Evolutionary conservation across 2,797 vertebrate species (phyloP), one percentile per base, ranked within the genome.

Genomic region (Lutjanus campechanus): DNA sequence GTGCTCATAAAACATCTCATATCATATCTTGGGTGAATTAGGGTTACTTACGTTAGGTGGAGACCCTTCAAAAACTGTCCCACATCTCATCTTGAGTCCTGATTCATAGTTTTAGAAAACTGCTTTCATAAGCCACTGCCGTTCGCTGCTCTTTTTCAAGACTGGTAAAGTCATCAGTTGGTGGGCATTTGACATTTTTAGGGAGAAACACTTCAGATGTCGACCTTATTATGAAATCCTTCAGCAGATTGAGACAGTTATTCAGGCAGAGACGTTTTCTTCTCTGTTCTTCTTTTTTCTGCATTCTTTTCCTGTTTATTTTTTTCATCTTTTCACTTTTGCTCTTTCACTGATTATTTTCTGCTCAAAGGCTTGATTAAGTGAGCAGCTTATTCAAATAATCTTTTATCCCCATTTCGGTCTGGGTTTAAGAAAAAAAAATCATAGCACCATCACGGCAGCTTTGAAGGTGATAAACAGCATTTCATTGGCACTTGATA

Each of bases 161-260:
- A 36, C 29, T 61, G 46, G 12, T 44, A 16, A 66, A 71, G 47
- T 50, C 47, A 50, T 76, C 19, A 15, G 36, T 12, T 74, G 75
- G 58, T 74, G 41, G 60, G 61, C 49, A n/a, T 81, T 81, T 85
- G 74, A 84, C 81, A 83, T 85, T 82, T 87, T 78, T 76, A 63
- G 43, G 60, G 49, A 77, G 69, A 76, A 51, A 77, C 50, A 56
- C 65, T 79, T 84, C n/a, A 84, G 43, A 79, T 64, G 51, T 82
- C 83, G 81, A 84, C 79, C 69, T 89, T 89, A 91, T 77, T 72
- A 43, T 84, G 17, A 69, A 75, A 78, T 76, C 79, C 84, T 89
- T 73, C 73, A 25, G 50, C 4, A 46, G 69, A 79, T 71, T 63
- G 71, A 86, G 47, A 68, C 40, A 60, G 63, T 60, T 25, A 8